A percentile compares a stretch with the other conserved stretches of the same genome.
Evolutionary conservation across 2,113 vertebrate species (phyloP).

Genomic region (Barnardius zonarius): DNA sequence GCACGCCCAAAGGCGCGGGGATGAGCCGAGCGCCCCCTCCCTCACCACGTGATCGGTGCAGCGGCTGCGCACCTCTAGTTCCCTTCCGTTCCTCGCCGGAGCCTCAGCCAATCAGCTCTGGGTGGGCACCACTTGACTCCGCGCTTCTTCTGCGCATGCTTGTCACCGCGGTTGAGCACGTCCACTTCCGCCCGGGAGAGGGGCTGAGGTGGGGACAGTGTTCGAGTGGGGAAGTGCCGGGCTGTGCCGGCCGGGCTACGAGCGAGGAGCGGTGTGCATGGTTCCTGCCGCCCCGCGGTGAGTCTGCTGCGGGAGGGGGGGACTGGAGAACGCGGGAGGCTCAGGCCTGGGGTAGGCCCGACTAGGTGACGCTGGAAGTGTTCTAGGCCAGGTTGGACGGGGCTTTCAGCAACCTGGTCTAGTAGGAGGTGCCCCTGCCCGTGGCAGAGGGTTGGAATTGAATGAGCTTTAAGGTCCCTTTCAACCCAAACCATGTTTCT

Average conservation of each 20-base stretch:
- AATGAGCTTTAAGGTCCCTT: neutral
- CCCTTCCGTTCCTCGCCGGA: fast-evolving
- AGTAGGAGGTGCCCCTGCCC: neutral
- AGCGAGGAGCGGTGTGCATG: neutral
- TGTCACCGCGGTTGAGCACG: fast-evolving
- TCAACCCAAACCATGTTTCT: neutral
- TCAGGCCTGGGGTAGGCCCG: neutral
- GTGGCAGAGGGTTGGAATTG: neutral
- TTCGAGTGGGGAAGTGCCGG: fast-evolving
- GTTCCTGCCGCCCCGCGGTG: neutral
- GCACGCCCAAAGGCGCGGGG: neutral
- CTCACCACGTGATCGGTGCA: fast-evolving
- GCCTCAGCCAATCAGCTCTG: neutral
- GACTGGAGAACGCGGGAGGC: neutral
- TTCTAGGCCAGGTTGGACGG: neutral
- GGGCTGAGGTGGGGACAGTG: neutral
- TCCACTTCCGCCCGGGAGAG: neutral
- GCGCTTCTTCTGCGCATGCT: neutral
- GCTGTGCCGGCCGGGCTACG: neutral
- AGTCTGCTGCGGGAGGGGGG: neutral
- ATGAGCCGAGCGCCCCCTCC: fast-evolving
- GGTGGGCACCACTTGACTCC: neutral
- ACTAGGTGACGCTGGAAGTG: neutral
- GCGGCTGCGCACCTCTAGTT: fast-evolving
- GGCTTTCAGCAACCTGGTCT: neutral